phyloP scores from a whole-genome alignment of 2,797 vertebrate species.

The Hozukius guyotensis region DNA sequence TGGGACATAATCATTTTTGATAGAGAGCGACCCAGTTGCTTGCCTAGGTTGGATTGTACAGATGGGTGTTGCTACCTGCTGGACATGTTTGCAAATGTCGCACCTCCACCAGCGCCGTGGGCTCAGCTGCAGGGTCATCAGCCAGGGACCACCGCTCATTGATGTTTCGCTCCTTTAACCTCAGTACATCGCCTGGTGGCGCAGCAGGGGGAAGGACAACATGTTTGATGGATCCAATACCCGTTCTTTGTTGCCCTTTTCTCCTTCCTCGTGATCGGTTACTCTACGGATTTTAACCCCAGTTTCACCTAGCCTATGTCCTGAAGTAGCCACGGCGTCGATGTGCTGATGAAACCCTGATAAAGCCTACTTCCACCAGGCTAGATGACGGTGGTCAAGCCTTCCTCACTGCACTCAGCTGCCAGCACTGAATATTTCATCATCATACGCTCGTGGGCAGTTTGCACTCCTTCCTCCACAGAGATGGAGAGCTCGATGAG shows the following conservation, averaged over 20 bases:
- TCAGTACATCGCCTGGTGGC: neutral
- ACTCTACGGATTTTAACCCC: neutral
- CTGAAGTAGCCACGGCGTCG: neutral
- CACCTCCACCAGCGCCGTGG: neutral
- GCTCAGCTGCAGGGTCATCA: neutral
- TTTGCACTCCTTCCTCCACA: neutral
- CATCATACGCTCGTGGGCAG: neutral
- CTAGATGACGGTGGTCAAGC: constrained; percentile 8
- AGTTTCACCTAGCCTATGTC: neutral
- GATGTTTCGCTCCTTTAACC: constrained; percentile 12
- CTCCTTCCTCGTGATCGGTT: neutral
- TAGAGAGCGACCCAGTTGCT: constrained; percentile 8
- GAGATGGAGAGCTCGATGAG: neutral
- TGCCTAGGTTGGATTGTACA: neutral
- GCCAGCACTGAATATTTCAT: constrained; percentile 22
- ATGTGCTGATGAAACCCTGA: neutral
- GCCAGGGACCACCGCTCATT: neutral
- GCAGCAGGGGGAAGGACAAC: neutral
- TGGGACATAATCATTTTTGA: constrained; percentile 8
- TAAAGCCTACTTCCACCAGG: neutral
- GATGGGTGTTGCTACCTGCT: neutral
- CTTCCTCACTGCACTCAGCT: neutral
- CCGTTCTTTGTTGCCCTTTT: neutral
- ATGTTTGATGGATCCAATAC: neutral
- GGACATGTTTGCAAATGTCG: neutral